These are phyloP conservation scores for Peromyscus californicus DNA, from an alignment of 2,113 vertebrate species.

Conservation along the genomic window DNA sequence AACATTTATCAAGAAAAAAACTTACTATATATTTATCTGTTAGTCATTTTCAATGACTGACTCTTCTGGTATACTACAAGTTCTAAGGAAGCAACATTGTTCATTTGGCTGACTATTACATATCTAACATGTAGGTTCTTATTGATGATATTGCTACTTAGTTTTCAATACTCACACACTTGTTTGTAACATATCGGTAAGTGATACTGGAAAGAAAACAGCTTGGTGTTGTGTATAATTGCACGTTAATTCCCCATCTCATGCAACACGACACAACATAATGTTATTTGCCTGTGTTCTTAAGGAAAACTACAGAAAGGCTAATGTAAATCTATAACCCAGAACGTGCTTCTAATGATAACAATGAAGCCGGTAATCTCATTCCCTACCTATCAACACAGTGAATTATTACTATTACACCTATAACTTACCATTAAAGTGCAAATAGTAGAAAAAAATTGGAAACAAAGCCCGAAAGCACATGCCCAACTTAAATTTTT, in stretches of 20 bases:
- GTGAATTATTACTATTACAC: background rate
- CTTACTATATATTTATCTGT: background rate
- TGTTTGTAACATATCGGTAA: background rate
- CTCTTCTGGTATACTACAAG: background rate
- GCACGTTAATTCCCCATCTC: background rate
- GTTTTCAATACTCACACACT: slow-evolving; percentile 9
- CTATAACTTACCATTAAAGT: background rate
- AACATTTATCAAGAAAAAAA: background rate
- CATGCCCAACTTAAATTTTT: slow-evolving; percentile 11
- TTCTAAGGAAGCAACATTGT: background rate
- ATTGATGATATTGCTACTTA: background rate
- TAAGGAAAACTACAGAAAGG: background rate
- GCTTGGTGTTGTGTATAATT: background rate
- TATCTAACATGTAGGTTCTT: background rate
- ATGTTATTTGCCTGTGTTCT: slow-evolving; percentile 9
- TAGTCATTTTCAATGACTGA: background rate
- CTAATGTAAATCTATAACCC: slow-evolving; percentile 36
- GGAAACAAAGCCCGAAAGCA: background rate
- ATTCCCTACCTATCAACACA: background rate
- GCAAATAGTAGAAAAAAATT: background rate
- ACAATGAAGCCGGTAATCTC: background rate
- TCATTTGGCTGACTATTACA: background rate
- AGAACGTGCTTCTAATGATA: slow-evolving; percentile 35
- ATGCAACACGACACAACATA: background rate
- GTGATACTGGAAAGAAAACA: background rate